Evolutionary conservation across 2,797 vertebrate species (phyloP).

Genomic region (Salarias fasciatus): DNA sequence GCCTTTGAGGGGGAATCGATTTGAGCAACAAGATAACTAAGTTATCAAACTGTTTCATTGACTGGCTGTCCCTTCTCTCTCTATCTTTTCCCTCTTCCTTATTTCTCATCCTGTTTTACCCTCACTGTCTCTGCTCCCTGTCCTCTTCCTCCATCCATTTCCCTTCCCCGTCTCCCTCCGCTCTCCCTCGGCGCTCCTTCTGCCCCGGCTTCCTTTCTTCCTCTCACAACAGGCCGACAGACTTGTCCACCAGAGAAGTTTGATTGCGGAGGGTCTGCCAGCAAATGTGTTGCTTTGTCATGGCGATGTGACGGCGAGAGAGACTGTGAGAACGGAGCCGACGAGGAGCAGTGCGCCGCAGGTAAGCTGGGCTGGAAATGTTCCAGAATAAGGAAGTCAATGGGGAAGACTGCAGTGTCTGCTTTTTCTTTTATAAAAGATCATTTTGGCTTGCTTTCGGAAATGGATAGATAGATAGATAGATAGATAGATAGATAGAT

Average conservation of each 20-base stretch:
- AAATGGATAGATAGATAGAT: too few relatives aligned
- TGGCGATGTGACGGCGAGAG: slow-evolving; percentile 97
- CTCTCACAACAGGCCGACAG: slow-evolving; percentile 83
- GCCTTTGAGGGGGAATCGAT: slow-evolving; percentile 70
- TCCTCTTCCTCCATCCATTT: slow-evolving; percentile 22
- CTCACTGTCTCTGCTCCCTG: slow-evolving; percentile 5
- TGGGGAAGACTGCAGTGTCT: too few relatives aligned
- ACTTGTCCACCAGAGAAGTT: slow-evolving; percentile 94
- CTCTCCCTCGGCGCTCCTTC: not conserved
- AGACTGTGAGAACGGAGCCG: slow-evolving; percentile 93
- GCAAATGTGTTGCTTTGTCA: slow-evolving; percentile 92
- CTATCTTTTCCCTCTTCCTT: slow-evolving; percentile 50
- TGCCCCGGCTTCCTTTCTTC: slow-evolving; percentile 4
- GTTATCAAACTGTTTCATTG: slow-evolving; percentile 77
- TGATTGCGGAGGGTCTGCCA: slow-evolving; percentile 90
- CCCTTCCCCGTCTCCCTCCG: not conserved
- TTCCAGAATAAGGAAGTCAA: too few relatives aligned
- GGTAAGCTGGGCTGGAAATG: slow-evolving; percentile 73
- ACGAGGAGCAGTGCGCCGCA: slow-evolving; percentile 91
- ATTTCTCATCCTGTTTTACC: slow-evolving; percentile 33
- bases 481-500: too few relatives aligned
- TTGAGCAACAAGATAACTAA: slow-evolving; percentile 71
- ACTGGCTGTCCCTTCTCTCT: slow-evolving; percentile 67
- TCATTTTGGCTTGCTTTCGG: too few relatives aligned
- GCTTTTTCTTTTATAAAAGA: too few relatives aligned